A percentile compares a stretch with the other conserved stretches of the same genome.
Evolutionary conservation across 2,797 vertebrate species (phyloP).

Genomic region (Kryptopterus vitreolus): DNA sequence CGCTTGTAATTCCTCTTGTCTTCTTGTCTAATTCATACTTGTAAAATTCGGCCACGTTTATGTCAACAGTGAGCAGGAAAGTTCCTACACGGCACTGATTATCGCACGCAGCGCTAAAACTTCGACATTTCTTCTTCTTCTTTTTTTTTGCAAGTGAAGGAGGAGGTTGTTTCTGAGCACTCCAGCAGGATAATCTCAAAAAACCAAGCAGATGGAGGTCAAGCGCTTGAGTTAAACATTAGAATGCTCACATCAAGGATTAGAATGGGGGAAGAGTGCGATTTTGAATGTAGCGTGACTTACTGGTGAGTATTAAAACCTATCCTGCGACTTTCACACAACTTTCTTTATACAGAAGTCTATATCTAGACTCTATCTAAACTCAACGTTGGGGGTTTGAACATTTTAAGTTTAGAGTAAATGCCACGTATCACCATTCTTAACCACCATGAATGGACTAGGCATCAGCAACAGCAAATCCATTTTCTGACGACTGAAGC

Average conservation of each 20-base stretch:
- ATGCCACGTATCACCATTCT: no score
- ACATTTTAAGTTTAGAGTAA: not conserved
- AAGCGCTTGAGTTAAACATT: not conserved
- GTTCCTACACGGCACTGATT: conserved; percentile 65
- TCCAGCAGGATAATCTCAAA: not conserved
- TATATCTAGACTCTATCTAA: no score
- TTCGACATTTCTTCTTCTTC: no score
- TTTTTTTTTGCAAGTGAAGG: not conserved
- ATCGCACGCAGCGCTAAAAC: not conserved
- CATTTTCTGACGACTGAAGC: not conserved
- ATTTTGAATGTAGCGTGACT: not conserved
- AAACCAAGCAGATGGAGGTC: not conserved
- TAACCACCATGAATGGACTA: not conserved
- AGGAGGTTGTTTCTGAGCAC: not conserved
- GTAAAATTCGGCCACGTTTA: conserved; percentile 59
- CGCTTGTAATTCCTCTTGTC: conserved; percentile 66
- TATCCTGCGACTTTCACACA: not conserved
- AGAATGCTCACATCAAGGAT: not conserved
- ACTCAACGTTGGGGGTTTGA: no score
- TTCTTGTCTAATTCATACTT: conserved; percentile 71
- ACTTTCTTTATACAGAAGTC: not conserved
- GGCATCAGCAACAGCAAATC: not conserved
- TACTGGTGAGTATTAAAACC: not conserved
- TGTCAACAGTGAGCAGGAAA: conserved; percentile 60
- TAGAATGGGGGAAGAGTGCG: not conserved